phyloP scores from a whole-genome alignment of 2,797 vertebrate genomes.

The Syndactyla subalaris region DNA sequence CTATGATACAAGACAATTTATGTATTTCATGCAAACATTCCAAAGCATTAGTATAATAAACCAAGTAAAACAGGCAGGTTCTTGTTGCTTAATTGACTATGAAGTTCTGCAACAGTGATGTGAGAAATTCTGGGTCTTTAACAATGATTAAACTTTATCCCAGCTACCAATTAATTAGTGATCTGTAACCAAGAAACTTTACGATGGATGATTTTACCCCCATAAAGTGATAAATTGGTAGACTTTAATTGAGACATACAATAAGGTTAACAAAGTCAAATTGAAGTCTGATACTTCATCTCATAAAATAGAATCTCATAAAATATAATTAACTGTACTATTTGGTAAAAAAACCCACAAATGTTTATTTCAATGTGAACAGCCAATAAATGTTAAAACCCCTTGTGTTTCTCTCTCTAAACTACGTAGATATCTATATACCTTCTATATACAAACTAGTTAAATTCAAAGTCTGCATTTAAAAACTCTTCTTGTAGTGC shows the following conservation, averaged over 20 bases:
- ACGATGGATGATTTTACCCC: conserved; percentile 19
- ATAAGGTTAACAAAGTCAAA: conserved; percentile 46
- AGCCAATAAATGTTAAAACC: not conserved
- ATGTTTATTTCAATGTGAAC: conserved; percentile 36
- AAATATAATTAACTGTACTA: conserved; percentile 33
- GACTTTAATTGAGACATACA: not conserved
- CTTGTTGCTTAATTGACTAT: conserved; percentile 73
- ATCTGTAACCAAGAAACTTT: conserved; percentile 32
- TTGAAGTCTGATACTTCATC: conserved; percentile 16
- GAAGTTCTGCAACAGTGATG: conserved; percentile 51
- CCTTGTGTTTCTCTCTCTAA: not conserved
- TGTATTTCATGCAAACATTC: conserved; percentile 58
- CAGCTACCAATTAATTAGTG: conserved; percentile 22
- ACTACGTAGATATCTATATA: not conserved
- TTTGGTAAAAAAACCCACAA: conserved; percentile 6
- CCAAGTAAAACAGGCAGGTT: conserved; percentile 43
- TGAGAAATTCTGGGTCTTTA: conserved; percentile 37
- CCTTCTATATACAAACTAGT: not conserved
- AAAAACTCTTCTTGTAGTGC: not conserved
- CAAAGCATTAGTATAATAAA: conserved; percentile 63
- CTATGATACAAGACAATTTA: conserved; percentile 59
- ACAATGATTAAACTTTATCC: conserved; percentile 52
- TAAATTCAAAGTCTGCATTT: not conserved
- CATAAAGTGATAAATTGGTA: conserved; percentile 2
- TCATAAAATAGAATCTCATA: conserved; percentile 31